Base-by-base conservation (phyloP, 2,797 vertebrate genomes). In the Onychomys torridus region DNA sequence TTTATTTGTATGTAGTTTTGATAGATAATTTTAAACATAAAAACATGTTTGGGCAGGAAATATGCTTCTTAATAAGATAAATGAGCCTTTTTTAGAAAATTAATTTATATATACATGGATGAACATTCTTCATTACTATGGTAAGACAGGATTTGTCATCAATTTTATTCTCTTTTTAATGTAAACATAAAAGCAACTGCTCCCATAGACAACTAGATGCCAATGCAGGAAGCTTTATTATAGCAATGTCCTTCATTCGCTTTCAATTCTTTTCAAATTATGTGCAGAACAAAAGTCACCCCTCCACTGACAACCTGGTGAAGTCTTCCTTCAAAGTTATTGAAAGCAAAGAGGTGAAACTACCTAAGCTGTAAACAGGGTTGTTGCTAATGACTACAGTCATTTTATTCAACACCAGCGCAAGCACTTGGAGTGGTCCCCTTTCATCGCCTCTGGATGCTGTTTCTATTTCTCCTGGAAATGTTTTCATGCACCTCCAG, bases 1-100 rank as follows among this genome's bases (percentile, higher is more conserved):
- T 97, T 88, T 94, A 94, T 78, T 82, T 95, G 17, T 86, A 92
- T n/a, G 6, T 90, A 73, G 89, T 69, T 90, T 91, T 81, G 32
- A 57, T 83, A 63, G 91, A 46, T 77, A 92, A 85, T 67, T 77
- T 95, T 90, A 73, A 93, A 59, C 67, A 69, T 82, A 85, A 91
- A 95, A 49, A 23, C 61, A 85, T 63, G 67, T 63, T 95, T 84
- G 52, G 32, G 17, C 75, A 95, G 37, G 63, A 89, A 94, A 82
- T 86, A 37, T 37, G 78, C 93, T 93, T 90, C 52, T 87, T 95
- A 95, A 90, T 90, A 55, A 96, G 69, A 93, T 67, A 86, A 59
- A 92, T 96, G 71, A 61, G 23, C 4, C 10, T 92, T 85, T 75
- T 86, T 16, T 27, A 91, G 90, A 85, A 93, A 90, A 79, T 90